Percentiles rank a stretch among this genome's conserved stretches.
Evolutionary conservation across 2,888 invertebrate species (phyloP).

Genomic region (Mimumesa dahlbomi): DNA sequence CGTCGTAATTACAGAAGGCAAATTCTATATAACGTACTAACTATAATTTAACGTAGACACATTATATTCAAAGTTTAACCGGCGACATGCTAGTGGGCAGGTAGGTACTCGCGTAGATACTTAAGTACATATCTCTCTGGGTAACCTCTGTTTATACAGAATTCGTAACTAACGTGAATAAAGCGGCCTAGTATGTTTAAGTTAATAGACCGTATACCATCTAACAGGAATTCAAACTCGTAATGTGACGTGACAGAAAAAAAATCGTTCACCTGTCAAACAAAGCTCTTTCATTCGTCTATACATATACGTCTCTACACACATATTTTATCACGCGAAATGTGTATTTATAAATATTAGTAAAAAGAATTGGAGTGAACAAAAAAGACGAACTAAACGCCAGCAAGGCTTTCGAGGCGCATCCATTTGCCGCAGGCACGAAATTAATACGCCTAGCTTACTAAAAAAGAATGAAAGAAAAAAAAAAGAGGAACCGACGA

Average conservation of each 20-base stretch:
- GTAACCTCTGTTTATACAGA: conserved; percentile 45
- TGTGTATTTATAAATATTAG: too few species aligned
- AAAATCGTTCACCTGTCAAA: too few species aligned
- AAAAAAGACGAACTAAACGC: conserved; percentile 24
- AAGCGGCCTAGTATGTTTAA: conserved; percentile 40
- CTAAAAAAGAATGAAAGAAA: conserved; percentile 16
- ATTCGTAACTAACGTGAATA: conserved; percentile 52
- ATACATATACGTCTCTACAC: too few species aligned
- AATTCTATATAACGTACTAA: conserved; percentile 2
- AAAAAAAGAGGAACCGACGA: too few species aligned
- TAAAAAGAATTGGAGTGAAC: too few species aligned
- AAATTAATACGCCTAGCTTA: conserved; percentile 54
- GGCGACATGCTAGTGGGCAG: conserved; percentile 16
- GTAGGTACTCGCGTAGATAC: neutral
- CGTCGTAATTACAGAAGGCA: neutral
- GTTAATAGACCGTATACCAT: conserved; percentile 58
- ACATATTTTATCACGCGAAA: too few species aligned
- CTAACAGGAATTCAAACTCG: conserved; percentile 24
- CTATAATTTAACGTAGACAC: conserved; percentile 32
- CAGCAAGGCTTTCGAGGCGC: conserved; percentile 21
- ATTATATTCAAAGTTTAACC: conserved; percentile 22
- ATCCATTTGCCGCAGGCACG: conserved; percentile 36
- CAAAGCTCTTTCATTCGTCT: too few species aligned
- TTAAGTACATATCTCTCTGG: conserved; percentile 21
- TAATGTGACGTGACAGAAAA: too few species aligned